Evolutionary conservation across 2,888 invertebrate species (phyloP).

Genomic region (Amiota communis): DNA sequence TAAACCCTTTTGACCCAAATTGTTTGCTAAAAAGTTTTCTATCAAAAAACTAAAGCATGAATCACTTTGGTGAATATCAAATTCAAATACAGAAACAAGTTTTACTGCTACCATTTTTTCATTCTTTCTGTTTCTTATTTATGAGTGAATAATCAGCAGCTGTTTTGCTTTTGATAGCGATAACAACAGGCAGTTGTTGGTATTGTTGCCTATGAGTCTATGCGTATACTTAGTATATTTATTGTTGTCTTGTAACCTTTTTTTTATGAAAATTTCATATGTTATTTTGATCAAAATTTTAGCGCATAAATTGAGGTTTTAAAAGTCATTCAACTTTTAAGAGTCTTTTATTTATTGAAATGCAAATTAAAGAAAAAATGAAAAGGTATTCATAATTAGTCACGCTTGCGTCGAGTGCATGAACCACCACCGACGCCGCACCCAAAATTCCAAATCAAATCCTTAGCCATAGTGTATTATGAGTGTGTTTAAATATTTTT

Average conservation of each 20-base stretch:
- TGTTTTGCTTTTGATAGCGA: background rate
- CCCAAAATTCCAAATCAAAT: no score
- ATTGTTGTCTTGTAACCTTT: background rate
- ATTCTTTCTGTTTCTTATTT: background rate
- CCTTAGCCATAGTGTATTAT: no score
- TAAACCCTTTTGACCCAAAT: slow-evolving; percentile 23
- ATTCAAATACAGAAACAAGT: background rate
- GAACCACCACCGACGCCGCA: no score
- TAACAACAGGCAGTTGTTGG: background rate
- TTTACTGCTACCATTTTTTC: no score
- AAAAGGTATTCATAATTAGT: no score
- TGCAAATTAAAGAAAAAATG: no score
- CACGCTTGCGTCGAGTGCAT: no score
- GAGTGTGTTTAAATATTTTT: no score
- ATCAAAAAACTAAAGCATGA: background rate
- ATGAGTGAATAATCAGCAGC: slow-evolving; percentile 1
- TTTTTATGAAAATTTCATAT: background rate
- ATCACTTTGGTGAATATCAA: background rate
- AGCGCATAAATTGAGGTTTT: slow-evolving; percentile 16
- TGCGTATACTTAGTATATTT: background rate
- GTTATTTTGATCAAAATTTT: background rate
- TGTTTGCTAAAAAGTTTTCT: slow-evolving; percentile 14
- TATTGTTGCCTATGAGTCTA: background rate
- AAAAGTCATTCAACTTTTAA: slow-evolving; percentile 46
- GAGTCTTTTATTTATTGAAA: background rate